Conservation (phyloP, 2,797 vertebrate species). For the Channallabes apus region DNA sequence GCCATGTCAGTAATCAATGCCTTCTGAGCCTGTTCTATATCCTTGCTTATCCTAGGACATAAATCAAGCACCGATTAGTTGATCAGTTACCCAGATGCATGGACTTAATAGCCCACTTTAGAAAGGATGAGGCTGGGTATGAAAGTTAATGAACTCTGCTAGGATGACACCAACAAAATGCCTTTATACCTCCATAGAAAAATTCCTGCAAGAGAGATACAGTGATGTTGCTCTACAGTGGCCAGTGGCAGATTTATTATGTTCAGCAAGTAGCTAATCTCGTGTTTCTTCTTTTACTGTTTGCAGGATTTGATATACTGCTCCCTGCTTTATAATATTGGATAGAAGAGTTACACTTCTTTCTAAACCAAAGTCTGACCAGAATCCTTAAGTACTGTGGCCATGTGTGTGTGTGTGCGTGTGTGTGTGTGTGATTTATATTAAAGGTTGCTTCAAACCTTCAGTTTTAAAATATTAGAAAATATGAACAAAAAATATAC, state of each 20-base stretch:
- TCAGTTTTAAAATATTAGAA: not conserved
- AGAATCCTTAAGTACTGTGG: slow-evolving; percentile 12
- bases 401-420: not conserved
- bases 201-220: slow-evolving; percentile 35
- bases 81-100: slow-evolving; percentile 74
- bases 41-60: slow-evolving; percentile 74
- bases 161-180: slow-evolving; percentile 60
- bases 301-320: slow-evolving; percentile 37
- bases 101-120: slow-evolving; percentile 77
- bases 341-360: slow-evolving; percentile 19
- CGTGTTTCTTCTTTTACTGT: slow-evolving; percentile 48
- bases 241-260: slow-evolving; percentile 50
- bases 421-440: not conserved
- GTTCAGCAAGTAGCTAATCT: slow-evolving; percentile 29
- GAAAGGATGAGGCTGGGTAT: slow-evolving; percentile 74
- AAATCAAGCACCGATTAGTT: slow-evolving; percentile 79
- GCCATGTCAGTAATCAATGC: slow-evolving; percentile 81
- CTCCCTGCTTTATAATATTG: slow-evolving; percentile 26
- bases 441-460: not conserved
- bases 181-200: slow-evolving; percentile 51
- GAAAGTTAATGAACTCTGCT: slow-evolving; percentile 76
- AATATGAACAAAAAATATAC: not conserved
- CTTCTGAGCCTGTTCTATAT: slow-evolving; percentile 71
- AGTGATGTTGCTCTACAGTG: slow-evolving; percentile 46
- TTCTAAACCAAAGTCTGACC: slow-evolving; percentile 9